Conservation (phyloP, 2,888 invertebrate genomes). For the Philopedon plagiatum region DNA sequence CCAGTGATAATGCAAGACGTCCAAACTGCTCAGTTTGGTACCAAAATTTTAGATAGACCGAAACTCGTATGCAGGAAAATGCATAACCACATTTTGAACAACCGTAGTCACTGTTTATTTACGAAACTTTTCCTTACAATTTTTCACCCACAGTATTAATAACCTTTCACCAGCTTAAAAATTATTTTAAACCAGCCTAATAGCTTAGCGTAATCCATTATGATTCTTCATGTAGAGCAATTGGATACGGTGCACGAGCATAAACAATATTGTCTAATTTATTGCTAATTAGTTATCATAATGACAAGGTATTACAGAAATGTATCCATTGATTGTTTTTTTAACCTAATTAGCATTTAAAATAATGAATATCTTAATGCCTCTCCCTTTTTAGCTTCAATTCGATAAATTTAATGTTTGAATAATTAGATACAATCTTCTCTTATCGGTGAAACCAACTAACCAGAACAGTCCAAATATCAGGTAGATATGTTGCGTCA, state of each 20-base stretch:
- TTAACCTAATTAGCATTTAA: neutral
- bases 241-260: neutral
- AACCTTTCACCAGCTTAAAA: neutral
- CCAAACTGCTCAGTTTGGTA: too few relatives aligned
- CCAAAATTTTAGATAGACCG: too few relatives aligned
- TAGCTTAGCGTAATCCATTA: neutral
- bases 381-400: neutral
- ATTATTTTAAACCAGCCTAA: neutral
- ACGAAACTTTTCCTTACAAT: neutral
- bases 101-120: neutral
- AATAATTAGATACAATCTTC: neutral
- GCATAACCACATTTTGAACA: too few relatives aligned
- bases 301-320: neutral
- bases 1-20: too few relatives aligned
- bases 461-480: too few relatives aligned
- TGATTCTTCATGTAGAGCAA: neutral
- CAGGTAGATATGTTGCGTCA: too few relatives aligned
- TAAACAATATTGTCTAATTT: conserved; percentile 7
- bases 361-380: neutral
- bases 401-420: neutral
- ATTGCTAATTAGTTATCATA: neutral
- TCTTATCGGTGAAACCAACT: too few relatives aligned
- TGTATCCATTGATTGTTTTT: neutral
- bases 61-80: too few relatives aligned
- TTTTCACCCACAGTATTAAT: neutral